These are phyloP conservation scores for Drosophila pruinosa DNA, from an alignment of 1,140 invertebrate genomes.

Conservation along the genomic window DNA sequence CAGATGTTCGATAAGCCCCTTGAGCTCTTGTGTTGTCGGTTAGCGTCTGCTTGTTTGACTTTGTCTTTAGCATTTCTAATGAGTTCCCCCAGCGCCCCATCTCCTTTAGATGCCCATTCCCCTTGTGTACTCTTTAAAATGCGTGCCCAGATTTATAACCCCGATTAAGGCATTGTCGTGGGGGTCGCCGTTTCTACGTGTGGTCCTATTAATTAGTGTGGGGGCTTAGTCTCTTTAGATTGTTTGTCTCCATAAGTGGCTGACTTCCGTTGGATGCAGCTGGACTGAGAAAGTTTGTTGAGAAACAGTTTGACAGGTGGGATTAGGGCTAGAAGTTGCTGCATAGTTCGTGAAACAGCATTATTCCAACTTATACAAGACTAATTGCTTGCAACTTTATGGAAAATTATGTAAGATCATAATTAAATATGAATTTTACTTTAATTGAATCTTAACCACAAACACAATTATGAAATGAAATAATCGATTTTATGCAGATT, in stretches of 20 bases:
- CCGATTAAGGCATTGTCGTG: conserved; percentile 52
- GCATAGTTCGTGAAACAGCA: neutral
- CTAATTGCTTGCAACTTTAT: neutral
- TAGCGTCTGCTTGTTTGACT: conserved; percentile 59
- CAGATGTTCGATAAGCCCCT: conserved; percentile 60
- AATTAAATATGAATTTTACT: neutral
- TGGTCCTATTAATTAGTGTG: conserved; percentile 54
- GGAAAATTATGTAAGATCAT: neutral
- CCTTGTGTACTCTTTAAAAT: conserved; percentile 53
- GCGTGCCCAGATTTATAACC: conserved; percentile 56
- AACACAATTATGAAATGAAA: neutral
- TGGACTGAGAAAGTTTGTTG: conserved; percentile 32
- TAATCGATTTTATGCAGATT: neutral
- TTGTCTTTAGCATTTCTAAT: conserved; percentile 64
- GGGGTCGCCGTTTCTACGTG: conserved; percentile 40
- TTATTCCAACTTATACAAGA: neutral
- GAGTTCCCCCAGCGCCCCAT: neutral
- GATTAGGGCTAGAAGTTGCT: conserved; percentile 1
- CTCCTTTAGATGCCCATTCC: neutral
- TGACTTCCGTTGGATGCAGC: conserved; percentile 29
- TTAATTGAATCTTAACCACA: neutral
- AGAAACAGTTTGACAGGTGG: conserved; percentile 28
- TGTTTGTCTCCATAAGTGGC: conserved; percentile 47
- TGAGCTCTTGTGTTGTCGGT: conserved; percentile 43
- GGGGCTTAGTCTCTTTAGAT: conserved; percentile 32